Conservation (phyloP, 2,113 vertebrate species). For the Notarius lentiginosus region DNA sequence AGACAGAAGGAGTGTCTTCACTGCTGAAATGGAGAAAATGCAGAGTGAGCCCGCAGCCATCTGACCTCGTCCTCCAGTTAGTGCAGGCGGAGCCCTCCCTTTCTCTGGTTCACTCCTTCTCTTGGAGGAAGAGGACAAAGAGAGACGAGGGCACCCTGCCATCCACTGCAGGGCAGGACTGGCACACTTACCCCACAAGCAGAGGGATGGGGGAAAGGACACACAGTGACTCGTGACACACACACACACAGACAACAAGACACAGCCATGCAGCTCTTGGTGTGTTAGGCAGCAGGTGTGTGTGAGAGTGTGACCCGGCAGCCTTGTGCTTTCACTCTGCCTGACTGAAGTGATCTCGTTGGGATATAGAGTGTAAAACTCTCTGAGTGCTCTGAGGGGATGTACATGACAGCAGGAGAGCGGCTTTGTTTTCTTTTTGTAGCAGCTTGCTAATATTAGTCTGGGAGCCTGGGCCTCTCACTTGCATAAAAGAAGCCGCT, state of each 20-base stretch:
- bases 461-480: conserved; percentile 21
- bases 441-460: conserved; percentile 29
- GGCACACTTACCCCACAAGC: conserved; percentile 47
- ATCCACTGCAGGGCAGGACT: conserved; percentile 33
- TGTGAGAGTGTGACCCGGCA: neutral
- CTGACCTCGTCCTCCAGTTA: conserved; percentile 72
- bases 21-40: conserved; percentile 80
- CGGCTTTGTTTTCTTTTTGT: conserved; percentile 32
- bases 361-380: conserved; percentile 17
- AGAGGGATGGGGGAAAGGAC: conserved; percentile 41
- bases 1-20: conserved; percentile 71
- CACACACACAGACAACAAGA: conserved; percentile 53
- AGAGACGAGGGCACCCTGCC: conserved; percentile 40
- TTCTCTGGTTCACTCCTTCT: conserved; percentile 45
- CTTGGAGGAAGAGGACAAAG: conserved; percentile 45
- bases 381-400: conserved; percentile 4
- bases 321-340: neutral
- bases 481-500: neutral
- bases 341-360: neutral
- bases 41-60: conserved; percentile 73
- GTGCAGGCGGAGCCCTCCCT: conserved; percentile 61
- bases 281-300: conserved; percentile 28
- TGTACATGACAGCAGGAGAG: conserved; percentile 28
- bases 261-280: conserved; percentile 67
- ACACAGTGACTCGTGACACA: conserved; percentile 59